Evolutionary conservation across 2,888 invertebrate genomes (phyloP).

Genomic region (Drosophila birchii): DNA sequence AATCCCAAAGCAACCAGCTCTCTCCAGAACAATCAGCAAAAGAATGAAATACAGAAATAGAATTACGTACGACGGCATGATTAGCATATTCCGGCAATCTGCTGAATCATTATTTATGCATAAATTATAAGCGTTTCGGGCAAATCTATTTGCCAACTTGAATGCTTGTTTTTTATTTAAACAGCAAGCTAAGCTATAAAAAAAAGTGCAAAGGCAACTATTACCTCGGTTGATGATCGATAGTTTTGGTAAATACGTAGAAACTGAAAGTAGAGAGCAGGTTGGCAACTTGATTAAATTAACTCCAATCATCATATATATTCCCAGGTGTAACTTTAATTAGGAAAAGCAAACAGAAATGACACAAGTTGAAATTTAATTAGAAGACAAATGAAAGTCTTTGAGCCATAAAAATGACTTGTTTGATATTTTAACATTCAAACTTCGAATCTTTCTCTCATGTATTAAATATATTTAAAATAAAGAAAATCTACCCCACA

Average conservation of each 20-base stretch:
- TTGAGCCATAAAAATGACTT: neutral
- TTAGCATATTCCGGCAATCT: slow-evolving; percentile 30
- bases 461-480: too few relatives aligned
- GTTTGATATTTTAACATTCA: too few relatives aligned
- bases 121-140: slow-evolving; percentile 15
- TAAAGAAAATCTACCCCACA: neutral
- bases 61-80: slow-evolving; percentile 19
- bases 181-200: neutral
- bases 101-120: slow-evolving; percentile 39
- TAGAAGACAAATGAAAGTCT: neutral
- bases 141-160: slow-evolving; percentile 4
- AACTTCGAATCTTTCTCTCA: too few relatives aligned
- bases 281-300: too few relatives aligned
- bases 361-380: neutral
- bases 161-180: slow-evolving; percentile 15
- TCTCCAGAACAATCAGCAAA: neutral
- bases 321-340: neutral
- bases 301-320: neutral
- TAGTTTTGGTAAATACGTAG: slow-evolving; percentile 4
- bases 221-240: slow-evolving; percentile 8
- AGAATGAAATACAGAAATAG: slow-evolving; percentile 21
- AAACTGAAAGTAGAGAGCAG: slow-evolving; percentile 16
- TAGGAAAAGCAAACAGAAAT: neutral
- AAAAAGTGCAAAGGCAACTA: neutral
- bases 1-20: slow-evolving; percentile 5